Base-by-base conservation (phyloP, 2,888 invertebrate species). In the Scaeva pyrastri region DNA sequence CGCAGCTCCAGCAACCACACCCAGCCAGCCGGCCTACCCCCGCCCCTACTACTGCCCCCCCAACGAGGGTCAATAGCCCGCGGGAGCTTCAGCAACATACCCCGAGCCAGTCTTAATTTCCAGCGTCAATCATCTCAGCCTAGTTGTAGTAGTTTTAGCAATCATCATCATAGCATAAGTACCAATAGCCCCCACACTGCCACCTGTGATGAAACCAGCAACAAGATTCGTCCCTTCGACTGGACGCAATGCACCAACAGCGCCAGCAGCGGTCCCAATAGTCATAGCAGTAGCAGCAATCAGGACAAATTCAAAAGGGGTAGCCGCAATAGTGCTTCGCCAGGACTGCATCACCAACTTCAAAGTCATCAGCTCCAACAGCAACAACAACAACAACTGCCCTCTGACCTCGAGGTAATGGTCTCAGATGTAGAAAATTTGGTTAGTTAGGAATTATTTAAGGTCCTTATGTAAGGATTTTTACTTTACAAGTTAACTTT, bases 371-470 rank as follows among this genome's bases (percentile, higher is more conserved):
- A 62, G 26, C 88, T 72, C 36, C 89, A 90, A 71, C 89, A 89
- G 11, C 91, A 91, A 79, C 88, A 75, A 48, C 89, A 90, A 71
- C 89, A 89, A 12, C 91, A 91, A 81, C 88, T 91, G 88, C 91
- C 91, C 58, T 92, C 93, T 62, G 92, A 93, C 88, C 88, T 92
- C 71, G 93, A 93, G 89, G 91, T 92, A 43, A 91, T 91, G 89
- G 90, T 92, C 55, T 92, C 92, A 23, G 93, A 93, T 88, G 89
- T 92, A 78, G 92, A 92, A 89, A 92, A 92, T 88, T 88, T 93
- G 90, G 91, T 92, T 90, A 92, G 92, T 91, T 92, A 92, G 90
- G 72, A 79, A 71, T 84, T 66, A 70, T 74, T 52, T 52, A 23
- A 84, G 60, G 45, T 60, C 60, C 62, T 23, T 73, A 12, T 31